Evolutionary conservation across 2,797 vertebrate genomes (phyloP), one percentile per base, ranked within the genome.

Genomic region (Rousettus madagascariensis): DNA sequence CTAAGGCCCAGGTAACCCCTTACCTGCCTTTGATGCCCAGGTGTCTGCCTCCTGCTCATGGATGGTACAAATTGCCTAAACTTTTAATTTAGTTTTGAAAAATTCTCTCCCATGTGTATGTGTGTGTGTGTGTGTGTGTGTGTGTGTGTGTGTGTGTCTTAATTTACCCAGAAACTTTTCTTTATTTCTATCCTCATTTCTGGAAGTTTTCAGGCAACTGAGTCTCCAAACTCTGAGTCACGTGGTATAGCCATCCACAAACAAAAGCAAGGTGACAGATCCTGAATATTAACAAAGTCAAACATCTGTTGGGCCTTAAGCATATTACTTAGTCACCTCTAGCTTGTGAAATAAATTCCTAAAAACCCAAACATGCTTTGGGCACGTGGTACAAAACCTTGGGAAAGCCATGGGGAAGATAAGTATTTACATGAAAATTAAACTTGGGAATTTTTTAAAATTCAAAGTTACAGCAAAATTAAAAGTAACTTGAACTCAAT

Each of bases 141-240:
- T 15, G 49, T 49, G 49, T 49, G 49, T 16, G 49, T 49, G 49
- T 49, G 49, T 5, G 15, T 49, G 49, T 49, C 17, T 83, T 53
- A 63, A 74, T 80, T 74, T 30, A 84, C 1, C 17, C 13, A 59
- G 68, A 85, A 66, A 13, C 41, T 51, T 75, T 17, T 57, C 38
- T 85, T 68, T 46, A 49, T 72, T 41, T 20, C 57, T 53, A 4
- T 30, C 43, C 22, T 93, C 59, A 13, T 46, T 80, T 43, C 72
- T 7, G 0, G 53, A 77, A 94, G n/a, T 41, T 78, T 85, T 59
- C 43, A 53, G 63, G 72, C 75, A 90, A 55, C 28, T 61, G 6
- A 26, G 41, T 49, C 12, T 53, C 30, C n/a, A 49, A 88, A n/a
- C 63, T 95, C 36, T 92, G 92, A 96, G 72, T 96, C 97, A 94